Conservation (phyloP, 2,888 invertebrate species). For the Biston betularia region DNA sequence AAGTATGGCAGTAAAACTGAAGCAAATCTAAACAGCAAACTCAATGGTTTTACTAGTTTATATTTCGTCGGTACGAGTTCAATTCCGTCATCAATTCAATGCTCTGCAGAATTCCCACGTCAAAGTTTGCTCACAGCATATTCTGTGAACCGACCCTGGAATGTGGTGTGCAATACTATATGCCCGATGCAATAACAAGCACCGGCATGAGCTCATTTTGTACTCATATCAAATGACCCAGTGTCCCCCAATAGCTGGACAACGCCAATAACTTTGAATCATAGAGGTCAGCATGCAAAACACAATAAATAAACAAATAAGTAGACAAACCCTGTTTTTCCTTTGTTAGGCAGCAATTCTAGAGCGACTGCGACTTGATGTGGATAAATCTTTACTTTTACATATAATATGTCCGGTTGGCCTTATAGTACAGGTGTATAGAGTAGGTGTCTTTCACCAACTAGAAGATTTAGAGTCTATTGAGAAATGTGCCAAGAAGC, state of each 20-base stretch:
- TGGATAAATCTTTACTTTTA: no score
- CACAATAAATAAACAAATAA: not conserved
- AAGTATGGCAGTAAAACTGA: no score
- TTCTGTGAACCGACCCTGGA: slow-evolving; percentile 20
- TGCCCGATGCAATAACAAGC: slow-evolving; percentile 32
- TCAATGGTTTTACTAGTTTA: no score
- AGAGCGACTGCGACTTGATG: no score
- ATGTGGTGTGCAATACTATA: slow-evolving; percentile 20
- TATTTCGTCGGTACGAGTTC: no score
- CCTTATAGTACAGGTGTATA: no score
- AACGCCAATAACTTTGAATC: slow-evolving; percentile 37
- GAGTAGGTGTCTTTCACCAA: no score
- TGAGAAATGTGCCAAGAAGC: no score
- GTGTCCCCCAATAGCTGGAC: slow-evolving; percentile 48
- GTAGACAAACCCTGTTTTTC: not conserved
- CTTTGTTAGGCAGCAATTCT: not conserved
- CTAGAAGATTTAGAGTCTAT: no score
- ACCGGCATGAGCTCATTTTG: slow-evolving; percentile 44
- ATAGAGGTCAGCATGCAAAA: slow-evolving; percentile 12
- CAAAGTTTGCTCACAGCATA: not conserved
- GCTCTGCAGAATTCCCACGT: slow-evolving; percentile 4
- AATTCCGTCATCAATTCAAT: not conserved
- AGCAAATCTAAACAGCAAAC: no score
- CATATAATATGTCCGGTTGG: no score
- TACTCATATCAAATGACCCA: slow-evolving; percentile 56